Evolutionary conservation across 2,797 vertebrate genomes (phyloP).

Genomic region (Acipenser oxyrinchus): DNA sequence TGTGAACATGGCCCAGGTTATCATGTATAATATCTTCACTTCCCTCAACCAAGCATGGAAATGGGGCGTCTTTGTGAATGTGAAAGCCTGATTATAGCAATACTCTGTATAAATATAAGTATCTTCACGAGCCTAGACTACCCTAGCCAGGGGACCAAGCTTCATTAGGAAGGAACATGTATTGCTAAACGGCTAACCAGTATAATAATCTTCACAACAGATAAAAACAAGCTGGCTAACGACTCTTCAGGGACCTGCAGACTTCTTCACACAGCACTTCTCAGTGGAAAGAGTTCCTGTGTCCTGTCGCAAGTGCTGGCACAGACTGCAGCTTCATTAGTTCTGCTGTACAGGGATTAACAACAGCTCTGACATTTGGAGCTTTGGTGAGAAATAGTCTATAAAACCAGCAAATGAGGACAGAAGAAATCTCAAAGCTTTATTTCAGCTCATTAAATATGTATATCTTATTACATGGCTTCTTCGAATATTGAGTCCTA

Average conservation of each 20-base stretch:
- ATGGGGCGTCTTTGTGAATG: background rate
- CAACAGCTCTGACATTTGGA: slow-evolving; percentile 66
- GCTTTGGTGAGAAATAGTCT: slow-evolving; percentile 64
- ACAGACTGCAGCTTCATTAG: slow-evolving; percentile 21
- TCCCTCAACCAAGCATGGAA: background rate
- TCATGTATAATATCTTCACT: background rate
- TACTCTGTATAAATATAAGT: background rate
- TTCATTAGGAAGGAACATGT: slow-evolving; percentile 23
- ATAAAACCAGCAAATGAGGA: slow-evolving; percentile 52
- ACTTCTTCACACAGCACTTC: slow-evolving; percentile 34
- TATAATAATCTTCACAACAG: slow-evolving; percentile 58
- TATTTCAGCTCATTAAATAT: slow-evolving; percentile 99
- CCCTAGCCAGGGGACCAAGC: slow-evolving; percentile 37
- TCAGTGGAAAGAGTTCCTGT: slow-evolving; percentile 16
- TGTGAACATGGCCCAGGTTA: background rate
- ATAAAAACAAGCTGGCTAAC: slow-evolving; percentile 47
- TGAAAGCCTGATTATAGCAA: background rate
- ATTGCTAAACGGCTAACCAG: slow-evolving; percentile 44
- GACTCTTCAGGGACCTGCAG: slow-evolving; percentile 56
- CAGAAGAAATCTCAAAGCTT: slow-evolving; percentile 40
- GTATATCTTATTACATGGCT: slow-evolving; percentile 97
- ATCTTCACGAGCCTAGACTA: background rate
- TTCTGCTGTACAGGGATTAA: slow-evolving; percentile 49
- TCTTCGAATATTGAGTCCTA: slow-evolving; percentile 76
- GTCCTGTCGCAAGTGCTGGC: slow-evolving; percentile 3